phyloP scores from a whole-genome alignment of 2,888 invertebrate genomes.

The Drosophila borborema region DNA sequence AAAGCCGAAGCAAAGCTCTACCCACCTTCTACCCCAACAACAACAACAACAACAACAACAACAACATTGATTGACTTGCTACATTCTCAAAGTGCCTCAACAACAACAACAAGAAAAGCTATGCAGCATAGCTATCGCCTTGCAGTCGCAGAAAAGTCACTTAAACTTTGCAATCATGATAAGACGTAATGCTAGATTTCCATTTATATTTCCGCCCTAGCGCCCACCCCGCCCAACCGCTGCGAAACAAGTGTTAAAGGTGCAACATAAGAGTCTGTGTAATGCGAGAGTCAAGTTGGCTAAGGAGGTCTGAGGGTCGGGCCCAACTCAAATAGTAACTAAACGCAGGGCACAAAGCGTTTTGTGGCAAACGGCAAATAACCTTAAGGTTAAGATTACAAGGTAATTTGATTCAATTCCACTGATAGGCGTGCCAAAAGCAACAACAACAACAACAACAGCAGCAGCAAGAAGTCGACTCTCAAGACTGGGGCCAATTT shows the following conservation, averaged over 20 bases:
- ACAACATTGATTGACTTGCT: constrained; percentile 69
- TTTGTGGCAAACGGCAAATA: constrained; percentile 81
- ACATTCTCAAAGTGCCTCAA: constrained; percentile 56
- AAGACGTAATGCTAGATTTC: constrained; percentile 82
- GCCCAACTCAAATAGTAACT: constrained; percentile 74
- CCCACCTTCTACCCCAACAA: not conserved
- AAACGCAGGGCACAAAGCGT: constrained; percentile 73
- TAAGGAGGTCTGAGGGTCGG: not conserved
- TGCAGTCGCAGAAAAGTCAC: constrained; percentile 80
- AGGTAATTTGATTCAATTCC: constrained; percentile 86
- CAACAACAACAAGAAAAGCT: constrained; percentile 24
- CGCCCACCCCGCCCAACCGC: not conserved
- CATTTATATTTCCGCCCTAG: constrained; percentile 69
- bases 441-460: constrained; percentile 63
- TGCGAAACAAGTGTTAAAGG: constrained; percentile 69
- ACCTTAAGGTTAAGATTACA: constrained; percentile 85
- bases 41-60: constrained; percentile 25
- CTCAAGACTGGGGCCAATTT: constrained; percentile 54
- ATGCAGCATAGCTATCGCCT: constrained; percentile 48
- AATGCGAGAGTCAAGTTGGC: constrained; percentile 50
- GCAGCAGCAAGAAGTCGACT: not conserved
- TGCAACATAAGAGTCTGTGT: constrained; percentile 41
- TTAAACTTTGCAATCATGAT: constrained; percentile 83
- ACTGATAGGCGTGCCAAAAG: constrained; percentile 82
- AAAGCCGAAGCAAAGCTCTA: constrained; percentile 8